Evolutionary conservation across 1,140 invertebrate species (phyloP).

Genomic region (Zelostemma sp.): DNA sequence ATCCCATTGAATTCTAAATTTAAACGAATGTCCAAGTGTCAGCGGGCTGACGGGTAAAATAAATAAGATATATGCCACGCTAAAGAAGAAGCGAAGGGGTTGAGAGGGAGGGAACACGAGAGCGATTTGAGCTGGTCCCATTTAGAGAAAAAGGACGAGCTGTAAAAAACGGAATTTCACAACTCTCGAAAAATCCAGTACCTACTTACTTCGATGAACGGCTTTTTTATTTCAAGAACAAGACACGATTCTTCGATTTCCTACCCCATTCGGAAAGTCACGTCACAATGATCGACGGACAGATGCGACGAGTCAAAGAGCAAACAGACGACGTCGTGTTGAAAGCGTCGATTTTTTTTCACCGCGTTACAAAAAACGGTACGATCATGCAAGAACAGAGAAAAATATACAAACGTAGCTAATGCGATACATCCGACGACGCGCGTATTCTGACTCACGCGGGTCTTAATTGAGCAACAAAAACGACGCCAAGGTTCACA

Average conservation of each 20-base stretch:
- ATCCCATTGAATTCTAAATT: conserved; percentile 71
- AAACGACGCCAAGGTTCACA: conserved; percentile 35
- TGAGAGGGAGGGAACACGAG: conserved; percentile 20
- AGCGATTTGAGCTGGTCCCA: conserved; percentile 25
- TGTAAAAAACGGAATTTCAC: not conserved
- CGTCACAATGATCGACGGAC: conserved; percentile 43
- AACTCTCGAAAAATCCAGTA: not conserved
- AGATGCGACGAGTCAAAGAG: conserved; percentile 5
- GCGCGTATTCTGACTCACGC: conserved; percentile 41
- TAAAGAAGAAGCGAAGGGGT: conserved; percentile 35
- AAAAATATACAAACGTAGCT: conserved; percentile 24
- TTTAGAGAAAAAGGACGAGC: conserved; percentile 34
- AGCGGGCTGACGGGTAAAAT: conserved; percentile 69
- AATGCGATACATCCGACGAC: conserved; percentile 25
- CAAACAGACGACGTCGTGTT: conserved; percentile 35
- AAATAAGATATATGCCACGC: conserved; percentile 65
- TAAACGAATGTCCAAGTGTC: conserved; percentile 71
- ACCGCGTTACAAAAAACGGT: conserved; percentile 39
- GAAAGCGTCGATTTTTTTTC: conserved; percentile 41
- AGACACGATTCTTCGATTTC: conserved; percentile 30
- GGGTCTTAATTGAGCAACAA: conserved; percentile 53
- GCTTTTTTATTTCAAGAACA: not conserved
- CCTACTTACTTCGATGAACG: not conserved
- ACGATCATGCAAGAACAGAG: conserved; percentile 4
- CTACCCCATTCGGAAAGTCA: no score